Evolutionary conservation across 2,888 invertebrate species (phyloP).

Genomic region (Watsonalla binaria): DNA sequence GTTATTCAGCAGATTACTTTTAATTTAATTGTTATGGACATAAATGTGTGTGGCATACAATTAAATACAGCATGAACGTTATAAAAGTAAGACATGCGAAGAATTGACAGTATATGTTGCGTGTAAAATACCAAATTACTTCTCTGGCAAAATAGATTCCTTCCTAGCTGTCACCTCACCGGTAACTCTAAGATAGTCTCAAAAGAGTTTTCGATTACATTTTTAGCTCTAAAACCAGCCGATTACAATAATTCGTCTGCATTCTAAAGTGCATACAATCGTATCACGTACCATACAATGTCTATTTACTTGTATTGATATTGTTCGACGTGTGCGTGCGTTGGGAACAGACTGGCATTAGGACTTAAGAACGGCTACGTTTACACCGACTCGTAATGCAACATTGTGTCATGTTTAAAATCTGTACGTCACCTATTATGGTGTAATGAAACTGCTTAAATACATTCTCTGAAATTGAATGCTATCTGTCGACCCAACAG

Average conservation of each 20-base stretch:
- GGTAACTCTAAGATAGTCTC: neutral
- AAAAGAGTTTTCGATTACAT: neutral
- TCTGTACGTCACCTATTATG: no score
- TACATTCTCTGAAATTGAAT: no score
- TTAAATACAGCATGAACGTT: no score
- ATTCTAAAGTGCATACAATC: constrained; percentile 10
- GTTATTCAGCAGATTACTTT: no score
- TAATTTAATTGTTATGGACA: no score
- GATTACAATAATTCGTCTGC: constrained; percentile 14
- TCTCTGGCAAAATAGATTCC: no score
- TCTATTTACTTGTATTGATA: constrained; percentile 47
- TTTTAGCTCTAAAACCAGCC: neutral
- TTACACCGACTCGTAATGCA: constrained; percentile 1
- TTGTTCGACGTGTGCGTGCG: constrained; percentile 26
- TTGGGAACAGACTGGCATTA: constrained; percentile 35
- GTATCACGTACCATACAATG: constrained; percentile 34
- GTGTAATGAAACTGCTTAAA: no score
- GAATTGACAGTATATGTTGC: no score
- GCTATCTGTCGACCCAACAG: no score
- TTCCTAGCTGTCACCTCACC: neutral
- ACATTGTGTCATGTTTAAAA: neutral
- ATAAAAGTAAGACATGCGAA: no score
- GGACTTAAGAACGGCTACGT: constrained; percentile 23
- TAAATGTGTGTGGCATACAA: no score
- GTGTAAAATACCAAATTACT: no score